Conservation (phyloP, 1,140 invertebrate genomes). For the Pomacea maculata region DNA sequence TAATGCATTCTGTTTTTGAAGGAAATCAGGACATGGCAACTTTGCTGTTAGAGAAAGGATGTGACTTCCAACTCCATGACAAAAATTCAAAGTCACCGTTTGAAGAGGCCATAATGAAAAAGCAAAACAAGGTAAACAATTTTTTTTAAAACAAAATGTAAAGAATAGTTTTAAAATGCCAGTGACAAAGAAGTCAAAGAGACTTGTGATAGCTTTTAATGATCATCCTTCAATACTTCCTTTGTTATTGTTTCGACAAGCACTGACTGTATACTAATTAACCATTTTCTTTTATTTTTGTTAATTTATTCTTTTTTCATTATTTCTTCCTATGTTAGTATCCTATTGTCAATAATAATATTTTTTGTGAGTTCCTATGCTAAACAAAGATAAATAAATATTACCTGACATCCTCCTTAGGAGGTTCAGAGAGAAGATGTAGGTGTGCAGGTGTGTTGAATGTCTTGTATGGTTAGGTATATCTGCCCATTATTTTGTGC, state of each 20-base stretch:
- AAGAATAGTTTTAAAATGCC: too few species aligned
- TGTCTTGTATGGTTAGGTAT: too few species aligned
- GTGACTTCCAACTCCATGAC: slow-evolving; percentile 23
- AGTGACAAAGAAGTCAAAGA: too few species aligned
- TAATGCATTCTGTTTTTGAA: background rate
- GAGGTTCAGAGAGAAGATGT: too few species aligned
- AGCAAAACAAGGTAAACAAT: slow-evolving; percentile 17
- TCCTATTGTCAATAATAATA: background rate
- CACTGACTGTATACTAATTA: background rate
- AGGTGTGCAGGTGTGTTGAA: too few species aligned
- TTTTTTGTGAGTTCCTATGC: background rate
- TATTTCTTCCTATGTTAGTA: background rate
- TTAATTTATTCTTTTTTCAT: background rate
- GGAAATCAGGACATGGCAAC: slow-evolving; percentile 18
- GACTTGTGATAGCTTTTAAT: too few species aligned
- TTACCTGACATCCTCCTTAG: too few species aligned
- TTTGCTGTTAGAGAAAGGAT: slow-evolving; percentile 18
- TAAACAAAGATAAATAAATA: too few species aligned
- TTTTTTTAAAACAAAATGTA: too few species aligned
- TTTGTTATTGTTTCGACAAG: background rate
- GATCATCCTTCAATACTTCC: background rate
- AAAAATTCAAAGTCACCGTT: slow-evolving; percentile 18
- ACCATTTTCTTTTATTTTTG: background rate
- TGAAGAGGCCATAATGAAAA: slow-evolving; percentile 26
- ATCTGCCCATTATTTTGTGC: too few species aligned